A percentile compares a stretch with the other conserved stretches of the same genome.
phyloP scores from a whole-genome alignment of 2,888 invertebrate genomes.

The Blera fallax region DNA sequence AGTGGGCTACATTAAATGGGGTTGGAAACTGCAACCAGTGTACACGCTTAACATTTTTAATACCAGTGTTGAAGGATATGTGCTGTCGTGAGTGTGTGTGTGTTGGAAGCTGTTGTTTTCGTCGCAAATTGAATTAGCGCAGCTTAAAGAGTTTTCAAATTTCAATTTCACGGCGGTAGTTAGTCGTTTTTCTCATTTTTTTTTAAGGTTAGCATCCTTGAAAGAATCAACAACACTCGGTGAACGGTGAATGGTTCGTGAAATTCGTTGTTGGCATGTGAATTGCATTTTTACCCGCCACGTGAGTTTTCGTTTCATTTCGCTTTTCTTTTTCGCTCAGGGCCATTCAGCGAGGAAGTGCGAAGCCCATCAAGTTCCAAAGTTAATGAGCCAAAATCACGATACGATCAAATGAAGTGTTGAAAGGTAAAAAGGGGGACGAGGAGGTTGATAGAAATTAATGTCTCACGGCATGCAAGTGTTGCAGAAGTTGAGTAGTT shows the following conservation, averaged over 20 bases:
- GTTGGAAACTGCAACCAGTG: neutral
- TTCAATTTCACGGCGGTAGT: neutral
- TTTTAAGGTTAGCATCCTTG: neutral
- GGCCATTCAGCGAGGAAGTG: conserved; percentile 17
- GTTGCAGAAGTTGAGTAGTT: conserved; percentile 11
- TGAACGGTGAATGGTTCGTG: too few species aligned
- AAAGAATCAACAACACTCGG: neutral
- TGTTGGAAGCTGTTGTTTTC: neutral
- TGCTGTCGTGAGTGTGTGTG: neutral
- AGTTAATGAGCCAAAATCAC: conserved; percentile 62
- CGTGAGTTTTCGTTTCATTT: neutral
- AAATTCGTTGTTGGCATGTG: neutral
- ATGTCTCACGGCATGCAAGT: conserved; percentile 48
- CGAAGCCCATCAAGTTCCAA: conserved; percentile 30
- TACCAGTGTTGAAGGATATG: neutral
- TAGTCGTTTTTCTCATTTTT: neutral
- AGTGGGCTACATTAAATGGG: neutral
- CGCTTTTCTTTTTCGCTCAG: neutral
- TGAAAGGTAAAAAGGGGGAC: conserved; percentile 35
- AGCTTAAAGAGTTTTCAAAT: neutral
- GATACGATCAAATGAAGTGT: conserved; percentile 17
- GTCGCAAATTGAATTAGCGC: neutral
- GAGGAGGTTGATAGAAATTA: conserved; percentile 48
- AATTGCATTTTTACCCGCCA: conserved; percentile 13
- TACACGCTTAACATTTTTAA: neutral